phyloP scores from a whole-genome alignment of 1,140 invertebrate genomes.

The Temnothorax longispinosus region DNA sequence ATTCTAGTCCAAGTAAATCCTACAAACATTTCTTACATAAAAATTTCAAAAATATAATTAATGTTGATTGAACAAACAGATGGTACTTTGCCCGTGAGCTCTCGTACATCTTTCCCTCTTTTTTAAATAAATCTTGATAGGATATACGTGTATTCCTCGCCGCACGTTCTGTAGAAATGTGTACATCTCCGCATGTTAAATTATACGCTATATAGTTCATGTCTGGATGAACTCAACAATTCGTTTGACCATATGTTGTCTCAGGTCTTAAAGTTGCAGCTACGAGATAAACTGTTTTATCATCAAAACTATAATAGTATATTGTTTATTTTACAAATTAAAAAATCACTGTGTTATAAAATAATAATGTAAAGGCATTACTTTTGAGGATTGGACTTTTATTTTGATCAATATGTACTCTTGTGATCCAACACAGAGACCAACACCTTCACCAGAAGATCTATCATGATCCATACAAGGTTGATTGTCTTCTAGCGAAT shows the following conservation, averaged over 20 bases:
- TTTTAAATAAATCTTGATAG: constrained; percentile 96
- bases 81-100: constrained; percentile 90
- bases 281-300: constrained; percentile 93
- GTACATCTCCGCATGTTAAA: constrained; percentile 90
- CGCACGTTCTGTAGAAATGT: constrained; percentile 94
- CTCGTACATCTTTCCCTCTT: constrained; percentile 92
- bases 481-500: constrained; percentile 98
- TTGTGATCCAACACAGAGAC: constrained; percentile 92
- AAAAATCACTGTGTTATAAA: neutral
- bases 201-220: constrained; percentile 96
- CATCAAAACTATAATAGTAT: constrained; percentile 80
- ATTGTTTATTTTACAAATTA: constrained; percentile 26
- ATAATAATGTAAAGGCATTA: constrained; percentile 75
- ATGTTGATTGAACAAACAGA: constrained; percentile 18
- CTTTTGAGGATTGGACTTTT: constrained; percentile 91
- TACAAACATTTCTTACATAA: constrained; percentile 69
- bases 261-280: constrained; percentile 99
- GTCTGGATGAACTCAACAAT: constrained; percentile 99
- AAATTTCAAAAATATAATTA: constrained; percentile 5
- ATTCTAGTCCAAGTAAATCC: constrained; percentile 92
- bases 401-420: constrained; percentile 99
- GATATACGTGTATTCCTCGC: constrained; percentile 95
- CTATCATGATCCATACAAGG: constrained; percentile 99
- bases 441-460: constrained; percentile 95
- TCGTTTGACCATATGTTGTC: constrained; percentile 99